phyloP scores from a whole-genome alignment of 2,797 vertebrate genomes.

The Gymnoscopelus braueri region DNA sequence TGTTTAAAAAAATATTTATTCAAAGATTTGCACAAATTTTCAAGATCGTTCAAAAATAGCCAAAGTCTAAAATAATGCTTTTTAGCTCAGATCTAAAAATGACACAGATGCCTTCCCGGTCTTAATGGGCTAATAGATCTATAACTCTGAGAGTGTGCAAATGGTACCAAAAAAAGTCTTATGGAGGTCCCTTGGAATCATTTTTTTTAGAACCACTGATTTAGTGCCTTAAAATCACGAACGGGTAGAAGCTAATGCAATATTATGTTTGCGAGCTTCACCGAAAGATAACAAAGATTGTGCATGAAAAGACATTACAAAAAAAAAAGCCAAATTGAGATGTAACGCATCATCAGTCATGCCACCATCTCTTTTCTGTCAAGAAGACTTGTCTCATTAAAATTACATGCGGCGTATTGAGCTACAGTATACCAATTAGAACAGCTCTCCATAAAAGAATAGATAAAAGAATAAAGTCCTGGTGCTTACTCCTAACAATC shows the following conservation, averaged over 20 bases:
- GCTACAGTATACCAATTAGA: constrained; percentile 64
- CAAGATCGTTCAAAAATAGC: too few species aligned
- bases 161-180: too few species aligned
- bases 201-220: not conserved
- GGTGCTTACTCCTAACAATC: constrained; percentile 29
- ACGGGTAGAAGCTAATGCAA: constrained; percentile 48
- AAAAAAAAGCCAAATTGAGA: constrained; percentile 46
- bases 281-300: constrained; percentile 36
- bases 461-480: constrained; percentile 21
- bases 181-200: too few species aligned
- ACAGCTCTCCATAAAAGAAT: constrained; percentile 42
- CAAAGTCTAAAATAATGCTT: too few species aligned
- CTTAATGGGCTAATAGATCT: too few species aligned
- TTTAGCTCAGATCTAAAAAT: too few species aligned
- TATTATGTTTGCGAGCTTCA: constrained; percentile 50
- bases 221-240: constrained; percentile 31
- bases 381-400: constrained; percentile 65
- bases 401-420: constrained; percentile 62
- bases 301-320: not conserved
- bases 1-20: too few species aligned
- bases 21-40: too few species aligned
- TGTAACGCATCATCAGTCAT: constrained; percentile 49
- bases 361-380: constrained; percentile 47
- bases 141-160: too few species aligned
- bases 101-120: too few species aligned